Conservation (phyloP, 2,888 invertebrate genomes). For the Barypeithes pellucidus region DNA sequence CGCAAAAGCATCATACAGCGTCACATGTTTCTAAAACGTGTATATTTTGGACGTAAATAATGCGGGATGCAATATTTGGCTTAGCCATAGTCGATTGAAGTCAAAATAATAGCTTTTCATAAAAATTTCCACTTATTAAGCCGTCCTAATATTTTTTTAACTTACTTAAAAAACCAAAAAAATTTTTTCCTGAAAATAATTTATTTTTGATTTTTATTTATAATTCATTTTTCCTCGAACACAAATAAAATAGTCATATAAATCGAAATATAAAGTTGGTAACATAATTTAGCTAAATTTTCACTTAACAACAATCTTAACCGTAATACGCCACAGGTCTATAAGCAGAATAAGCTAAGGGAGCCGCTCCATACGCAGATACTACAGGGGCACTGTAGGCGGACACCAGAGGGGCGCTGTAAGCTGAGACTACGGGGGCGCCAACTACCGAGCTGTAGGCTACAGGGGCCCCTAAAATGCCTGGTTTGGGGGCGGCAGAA, state of each 20-base stretch:
- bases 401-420: slow-evolving; percentile 24
- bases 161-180: no score
- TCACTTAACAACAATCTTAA: background rate
- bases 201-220: background rate
- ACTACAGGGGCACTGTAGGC: slow-evolving; percentile 42
- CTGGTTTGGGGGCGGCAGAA: slow-evolving; percentile 49
- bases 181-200: background rate
- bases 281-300: no score
- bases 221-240: background rate
- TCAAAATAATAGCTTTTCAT: no score
- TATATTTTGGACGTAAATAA: background rate
- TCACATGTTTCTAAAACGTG: slow-evolving; percentile 17
- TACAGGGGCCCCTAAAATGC: slow-evolving; percentile 31
- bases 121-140: no score
- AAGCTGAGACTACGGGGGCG: slow-evolving; percentile 44
- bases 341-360: slow-evolving; percentile 46
- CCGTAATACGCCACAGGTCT: slow-evolving; percentile 28
- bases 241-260: no score
- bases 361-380: slow-evolving; percentile 32
- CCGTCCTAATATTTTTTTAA: no score
- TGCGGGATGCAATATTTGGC: no score
- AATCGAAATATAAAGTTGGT: no score
- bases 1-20: background rate
- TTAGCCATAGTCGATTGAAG: no score
- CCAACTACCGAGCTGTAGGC: slow-evolving; percentile 48